Percentiles rank a stretch among this genome's conserved stretches.
Evolutionary conservation across 2,888 invertebrate species (phyloP).

Genomic region (Oxytorus armatus): DNA sequence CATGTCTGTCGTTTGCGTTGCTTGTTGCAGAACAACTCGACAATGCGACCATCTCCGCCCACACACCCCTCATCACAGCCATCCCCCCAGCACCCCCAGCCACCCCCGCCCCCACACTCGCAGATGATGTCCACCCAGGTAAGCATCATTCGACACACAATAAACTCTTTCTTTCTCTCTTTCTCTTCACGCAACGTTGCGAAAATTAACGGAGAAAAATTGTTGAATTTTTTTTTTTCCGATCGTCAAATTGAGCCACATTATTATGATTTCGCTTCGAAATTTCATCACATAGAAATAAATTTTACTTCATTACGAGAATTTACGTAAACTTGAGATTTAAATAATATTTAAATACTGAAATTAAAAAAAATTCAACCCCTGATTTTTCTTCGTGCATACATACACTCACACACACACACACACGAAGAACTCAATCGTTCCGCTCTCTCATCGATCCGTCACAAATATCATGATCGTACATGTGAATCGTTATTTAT

Average conservation of each 20-base stretch:
- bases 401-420: constrained; percentile 12
- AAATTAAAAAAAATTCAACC: not conserved
- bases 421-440: constrained; percentile 74
- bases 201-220: not conserved
- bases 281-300: too few species aligned
- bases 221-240: not conserved
- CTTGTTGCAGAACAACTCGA: constrained; percentile 89
- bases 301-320: too few species aligned
- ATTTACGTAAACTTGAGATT: too few species aligned
- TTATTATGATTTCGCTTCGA: not conserved
- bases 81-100: constrained; percentile 93
- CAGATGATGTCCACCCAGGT: constrained; percentile 93
- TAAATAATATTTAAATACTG: not conserved
- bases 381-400: not conserved
- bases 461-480: constrained; percentile 74
- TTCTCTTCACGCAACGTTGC: not conserved
- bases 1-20: constrained; percentile 84
- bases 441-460: constrained; percentile 76
- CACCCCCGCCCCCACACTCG: constrained; percentile 91
- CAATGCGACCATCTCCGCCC: constrained; percentile 93
- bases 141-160: constrained; percentile 81
- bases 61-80: constrained; percentile 96
- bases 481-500: constrained; percentile 40
- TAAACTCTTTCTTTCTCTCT: constrained; percentile 43
- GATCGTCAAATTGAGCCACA: not conserved